phyloP scores from a whole-genome alignment of 2,888 invertebrate genomes.

The Tenthredo scrophulariae region DNA sequence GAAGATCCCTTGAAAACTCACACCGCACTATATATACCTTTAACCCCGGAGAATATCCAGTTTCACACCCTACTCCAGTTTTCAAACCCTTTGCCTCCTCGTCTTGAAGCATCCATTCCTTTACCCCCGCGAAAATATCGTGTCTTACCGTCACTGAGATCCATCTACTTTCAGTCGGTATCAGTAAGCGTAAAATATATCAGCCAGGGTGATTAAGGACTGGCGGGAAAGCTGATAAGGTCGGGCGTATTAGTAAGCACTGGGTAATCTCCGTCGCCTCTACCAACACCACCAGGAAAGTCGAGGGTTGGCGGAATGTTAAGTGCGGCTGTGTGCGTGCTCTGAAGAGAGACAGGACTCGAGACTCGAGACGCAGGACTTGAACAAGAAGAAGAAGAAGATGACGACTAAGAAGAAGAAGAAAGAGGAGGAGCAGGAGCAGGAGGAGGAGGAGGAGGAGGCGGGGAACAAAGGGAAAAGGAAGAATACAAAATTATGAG shows the following conservation, averaged over 20 bases:
- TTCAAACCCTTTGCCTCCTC: slow-evolving; percentile 12
- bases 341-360: background rate
- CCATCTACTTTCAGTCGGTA: slow-evolving; percentile 30
- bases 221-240: slow-evolving; percentile 50
- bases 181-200: slow-evolving; percentile 50
- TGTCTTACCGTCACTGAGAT: background rate
- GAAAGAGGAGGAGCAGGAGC: background rate
- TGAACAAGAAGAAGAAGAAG: background rate
- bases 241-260: slow-evolving; percentile 51
- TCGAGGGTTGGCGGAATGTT: slow-evolving; percentile 41
- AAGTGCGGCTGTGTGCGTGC: slow-evolving; percentile 33
- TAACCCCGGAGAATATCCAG: background rate
- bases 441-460: background rate
- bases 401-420: background rate
- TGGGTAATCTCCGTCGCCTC: slow-evolving; percentile 46
- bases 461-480: slow-evolving; percentile 8
- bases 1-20: background rate
- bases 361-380: background rate
- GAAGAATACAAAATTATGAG: slow-evolving; percentile 51
- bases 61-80: background rate
- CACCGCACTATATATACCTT: background rate
- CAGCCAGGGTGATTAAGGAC: slow-evolving; percentile 46
- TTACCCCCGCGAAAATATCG: background rate
- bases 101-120: background rate
- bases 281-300: slow-evolving; percentile 3